Conservation (phyloP, 2,888 invertebrate species). For the Lordiphosa andalusiaca region DNA sequence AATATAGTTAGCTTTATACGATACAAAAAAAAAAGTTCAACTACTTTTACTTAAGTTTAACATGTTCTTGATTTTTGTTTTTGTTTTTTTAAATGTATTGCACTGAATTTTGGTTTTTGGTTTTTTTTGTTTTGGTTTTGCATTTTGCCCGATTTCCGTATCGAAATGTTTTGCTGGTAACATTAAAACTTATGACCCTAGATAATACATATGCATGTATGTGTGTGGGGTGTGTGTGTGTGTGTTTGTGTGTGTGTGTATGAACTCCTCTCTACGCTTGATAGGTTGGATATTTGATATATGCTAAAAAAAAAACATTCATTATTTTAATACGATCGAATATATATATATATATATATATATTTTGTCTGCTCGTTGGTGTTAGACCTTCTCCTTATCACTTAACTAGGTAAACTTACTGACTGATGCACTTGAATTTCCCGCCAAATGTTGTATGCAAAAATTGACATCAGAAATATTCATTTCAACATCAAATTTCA, state of each 20-base stretch:
- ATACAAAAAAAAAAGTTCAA: slow-evolving; percentile 67
- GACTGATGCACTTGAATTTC: no score
- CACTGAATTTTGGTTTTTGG: slow-evolving; percentile 45
- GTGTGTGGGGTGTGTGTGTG: slow-evolving; percentile 3
- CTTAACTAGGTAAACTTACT: no score
- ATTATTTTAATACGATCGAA: no score
- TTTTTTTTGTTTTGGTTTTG: slow-evolving; percentile 10
- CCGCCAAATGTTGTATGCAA: no score
- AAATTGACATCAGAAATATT: no score
- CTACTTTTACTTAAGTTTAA: slow-evolving; percentile 61
- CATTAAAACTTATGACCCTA: slow-evolving; percentile 66
- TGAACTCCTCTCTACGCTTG: background rate
- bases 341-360: no score
- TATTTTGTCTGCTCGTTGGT: no score
- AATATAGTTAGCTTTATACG: slow-evolving; percentile 53
- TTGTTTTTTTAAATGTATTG: slow-evolving; percentile 47
- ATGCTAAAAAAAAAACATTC: slow-evolving; percentile 38
- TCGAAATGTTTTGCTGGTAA: slow-evolving; percentile 24
- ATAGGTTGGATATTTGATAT: slow-evolving; percentile 54
- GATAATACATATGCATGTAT: slow-evolving; percentile 3
- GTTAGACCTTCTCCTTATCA: no score
- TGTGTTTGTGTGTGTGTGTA: slow-evolving; percentile 3
- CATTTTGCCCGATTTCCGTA: slow-evolving; percentile 13
- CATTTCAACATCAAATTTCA: slow-evolving; percentile 5
- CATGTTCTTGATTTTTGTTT: slow-evolving; percentile 29